Evolutionary conservation across 2,797 vertebrate genomes (phyloP), one percentile per base, ranked within the genome.

Genomic region (Orientallactaga sibirica): DNA sequence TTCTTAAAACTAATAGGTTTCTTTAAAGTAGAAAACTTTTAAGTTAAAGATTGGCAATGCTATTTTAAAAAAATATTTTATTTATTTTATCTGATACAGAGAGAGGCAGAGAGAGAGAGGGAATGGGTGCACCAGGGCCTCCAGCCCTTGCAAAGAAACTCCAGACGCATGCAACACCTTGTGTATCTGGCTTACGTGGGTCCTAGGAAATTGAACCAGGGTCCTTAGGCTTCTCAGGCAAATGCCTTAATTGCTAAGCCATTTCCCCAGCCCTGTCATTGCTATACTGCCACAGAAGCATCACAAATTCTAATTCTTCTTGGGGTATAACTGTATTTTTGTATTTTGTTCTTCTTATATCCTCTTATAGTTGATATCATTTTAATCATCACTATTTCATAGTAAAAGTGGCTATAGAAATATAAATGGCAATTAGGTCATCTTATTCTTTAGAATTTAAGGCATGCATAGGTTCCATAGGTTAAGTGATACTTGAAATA

Each of bases 221-320:
- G 33, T 37, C 33, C 33, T 37, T 37, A 37, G 33, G 33, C 33
- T 37, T 37, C 33, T 37, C 33, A 37, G 33, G 33, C 33, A 37
- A 37, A 37, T 37, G 33, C 33, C 33, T 37, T 37, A 37, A 37
- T 37, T 2, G 33, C 33, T 37, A 37, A 37, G 33, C 33, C 33
- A 37, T 37, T 37, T 37, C 33, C 33, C 33, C 33, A 37, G 33
- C 33, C 33, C 33, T 37, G 33, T 37, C 33, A 37, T 37, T 37
- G 33, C 33, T 37, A 37, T 37, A 37, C 33, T 37, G n/a, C 82
- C 71, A 80, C 64, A 77, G 64, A 75, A 93, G 9, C 20, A 85
- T 81, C 10, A 43, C 80, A 92, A 85, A 55, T 61, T 94, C 85
- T 58, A 90, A 78, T 84, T 93, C 68, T 89, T 86, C 33, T 81